Evolutionary conservation across 2,113 vertebrate species (phyloP).

Genomic region (Cochlearius cochlearius): DNA sequence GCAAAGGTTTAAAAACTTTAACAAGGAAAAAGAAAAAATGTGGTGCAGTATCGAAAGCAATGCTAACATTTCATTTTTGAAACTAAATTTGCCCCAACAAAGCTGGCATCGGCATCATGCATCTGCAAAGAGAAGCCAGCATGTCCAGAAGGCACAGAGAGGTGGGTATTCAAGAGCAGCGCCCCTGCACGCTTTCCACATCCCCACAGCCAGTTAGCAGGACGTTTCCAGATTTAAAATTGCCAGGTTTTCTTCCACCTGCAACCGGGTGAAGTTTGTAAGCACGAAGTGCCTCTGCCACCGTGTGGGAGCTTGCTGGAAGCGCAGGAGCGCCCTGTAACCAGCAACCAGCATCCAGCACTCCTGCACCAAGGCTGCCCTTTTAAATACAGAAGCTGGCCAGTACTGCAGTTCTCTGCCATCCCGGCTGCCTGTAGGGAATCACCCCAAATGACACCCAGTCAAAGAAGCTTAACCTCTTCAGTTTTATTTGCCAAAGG

Average conservation of each 20-base stretch:
- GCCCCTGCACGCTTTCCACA: accelerated
- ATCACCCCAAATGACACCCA: accelerated
- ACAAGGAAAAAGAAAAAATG: background rate
- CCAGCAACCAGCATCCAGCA: accelerated
- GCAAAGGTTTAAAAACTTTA: background rate
- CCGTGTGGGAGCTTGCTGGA: background rate
- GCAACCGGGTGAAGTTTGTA: background rate
- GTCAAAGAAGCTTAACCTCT: background rate
- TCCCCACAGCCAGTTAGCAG: too few relatives aligned
- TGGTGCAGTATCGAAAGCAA: background rate
- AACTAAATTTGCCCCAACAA: background rate
- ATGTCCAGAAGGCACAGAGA: background rate
- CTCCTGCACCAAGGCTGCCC: accelerated
- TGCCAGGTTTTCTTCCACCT: background rate
- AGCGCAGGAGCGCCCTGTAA: background rate
- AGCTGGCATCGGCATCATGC: accelerated
- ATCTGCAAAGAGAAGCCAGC: background rate
- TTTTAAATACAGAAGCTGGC: accelerated
- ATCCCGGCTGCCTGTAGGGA: too few relatives aligned
- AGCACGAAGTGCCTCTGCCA: slow-evolving; percentile 15
- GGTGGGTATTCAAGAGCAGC: background rate
- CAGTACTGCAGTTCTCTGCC: accelerated
- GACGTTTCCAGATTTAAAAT: background rate
- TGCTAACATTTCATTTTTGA: background rate
- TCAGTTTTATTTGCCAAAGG: background rate